These are phyloP conservation scores for Pungitius pungitius DNA, from an alignment of 2,113 vertebrate species.

Conservation along the genomic window DNA sequence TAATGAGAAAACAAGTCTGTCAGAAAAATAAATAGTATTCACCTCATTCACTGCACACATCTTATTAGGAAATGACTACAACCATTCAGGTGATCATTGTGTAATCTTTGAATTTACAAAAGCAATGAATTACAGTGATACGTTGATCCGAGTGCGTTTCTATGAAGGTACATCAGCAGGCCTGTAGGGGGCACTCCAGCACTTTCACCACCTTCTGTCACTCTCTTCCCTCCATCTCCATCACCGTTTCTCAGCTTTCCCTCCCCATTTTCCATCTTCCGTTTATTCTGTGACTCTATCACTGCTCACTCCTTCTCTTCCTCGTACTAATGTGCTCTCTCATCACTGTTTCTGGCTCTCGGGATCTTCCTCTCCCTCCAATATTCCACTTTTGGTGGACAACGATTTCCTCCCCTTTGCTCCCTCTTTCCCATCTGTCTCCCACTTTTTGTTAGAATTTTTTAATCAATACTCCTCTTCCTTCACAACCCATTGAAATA, in stretches of 20 bases:
- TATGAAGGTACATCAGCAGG: slow-evolving; percentile 18
- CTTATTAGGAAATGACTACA: slow-evolving; percentile 59
- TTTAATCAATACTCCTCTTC: slow-evolving; percentile 45
- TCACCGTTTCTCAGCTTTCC: slow-evolving; percentile 51
- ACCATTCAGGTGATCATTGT: slow-evolving; percentile 63
- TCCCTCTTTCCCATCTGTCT: slow-evolving; percentile 39
- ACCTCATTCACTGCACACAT: slow-evolving; percentile 58
- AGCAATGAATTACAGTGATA: slow-evolving; percentile 60
- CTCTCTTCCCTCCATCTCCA: slow-evolving; percentile 43
- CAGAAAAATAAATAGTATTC: slow-evolving; percentile 50
- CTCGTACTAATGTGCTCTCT: slow-evolving; percentile 69
- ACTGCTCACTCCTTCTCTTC: slow-evolving; percentile 61
- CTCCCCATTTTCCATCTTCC: slow-evolving; percentile 65
- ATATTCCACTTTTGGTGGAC: slow-evolving; percentile 59
- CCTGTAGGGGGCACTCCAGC: slow-evolving; percentile 76
- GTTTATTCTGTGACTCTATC: slow-evolving; percentile 72
- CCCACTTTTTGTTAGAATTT: slow-evolving; percentile 48
- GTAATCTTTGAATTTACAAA: slow-evolving; percentile 64
- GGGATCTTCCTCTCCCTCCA: slow-evolving; percentile 43
- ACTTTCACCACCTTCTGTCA: slow-evolving; percentile 49
- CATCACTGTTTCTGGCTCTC: slow-evolving; percentile 55
- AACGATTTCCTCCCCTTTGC: slow-evolving; percentile 49
- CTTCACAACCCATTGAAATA: slow-evolving; percentile 29
- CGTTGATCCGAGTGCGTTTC: slow-evolving; percentile 32
- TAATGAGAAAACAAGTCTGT: slow-evolving; percentile 53